phyloP scores from a whole-genome alignment of 2,888 invertebrate genomes.

The Catotricha subobsoleta region DNA sequence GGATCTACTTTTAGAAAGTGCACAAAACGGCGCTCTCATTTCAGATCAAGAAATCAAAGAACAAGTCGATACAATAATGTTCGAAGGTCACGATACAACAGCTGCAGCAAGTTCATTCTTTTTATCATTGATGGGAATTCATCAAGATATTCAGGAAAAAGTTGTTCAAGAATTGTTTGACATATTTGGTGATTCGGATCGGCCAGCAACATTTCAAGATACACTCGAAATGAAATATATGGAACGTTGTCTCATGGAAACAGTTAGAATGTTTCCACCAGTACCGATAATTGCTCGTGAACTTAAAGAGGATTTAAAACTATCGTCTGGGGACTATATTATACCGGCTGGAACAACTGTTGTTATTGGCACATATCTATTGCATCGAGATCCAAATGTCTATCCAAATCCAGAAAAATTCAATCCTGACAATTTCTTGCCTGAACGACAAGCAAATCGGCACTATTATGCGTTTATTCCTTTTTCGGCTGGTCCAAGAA shows the following conservation, averaged over 20 bases:
- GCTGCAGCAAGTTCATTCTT: constrained; percentile 68
- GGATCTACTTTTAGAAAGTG: constrained; percentile 64
- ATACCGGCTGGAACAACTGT: constrained; percentile 54
- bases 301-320: constrained; percentile 48
- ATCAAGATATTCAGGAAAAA: constrained; percentile 52
- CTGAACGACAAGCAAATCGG: constrained; percentile 56
- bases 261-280: constrained; percentile 60
- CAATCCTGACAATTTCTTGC: constrained; percentile 71
- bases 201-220: constrained; percentile 61
- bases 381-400: constrained; percentile 51
- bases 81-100: constrained; percentile 72
- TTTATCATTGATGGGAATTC: constrained; percentile 56
- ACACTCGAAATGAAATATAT: constrained; percentile 74
- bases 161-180: constrained; percentile 54
- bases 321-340: constrained; percentile 46
- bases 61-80: constrained; percentile 74
- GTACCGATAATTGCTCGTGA: constrained; percentile 58
- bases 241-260: constrained; percentile 65
- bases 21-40: constrained; percentile 50
- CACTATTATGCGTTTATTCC: constrained; percentile 69
- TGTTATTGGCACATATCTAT: constrained; percentile 42
- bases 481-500: constrained; percentile 67
- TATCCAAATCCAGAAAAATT: constrained; percentile 62
- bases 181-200: constrained; percentile 58
- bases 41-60: constrained; percentile 64